phyloP scores from a whole-genome alignment of 2,888 invertebrate genomes.

The Tetramorium bicarinatum region DNA sequence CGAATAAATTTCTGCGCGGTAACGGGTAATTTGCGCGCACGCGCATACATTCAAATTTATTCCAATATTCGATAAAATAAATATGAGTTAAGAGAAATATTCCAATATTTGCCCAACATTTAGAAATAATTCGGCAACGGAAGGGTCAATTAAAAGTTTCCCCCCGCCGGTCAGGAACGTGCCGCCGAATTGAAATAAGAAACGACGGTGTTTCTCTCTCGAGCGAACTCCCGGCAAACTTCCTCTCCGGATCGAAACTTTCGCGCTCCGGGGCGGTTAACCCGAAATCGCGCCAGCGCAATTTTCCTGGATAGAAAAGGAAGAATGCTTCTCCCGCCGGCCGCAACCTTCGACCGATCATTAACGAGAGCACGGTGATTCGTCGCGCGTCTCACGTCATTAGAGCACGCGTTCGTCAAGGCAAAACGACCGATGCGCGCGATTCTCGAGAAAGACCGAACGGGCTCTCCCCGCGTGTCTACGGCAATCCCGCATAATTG shows the following conservation, averaged over 20 bases:
- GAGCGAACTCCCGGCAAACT: constrained; percentile 5
- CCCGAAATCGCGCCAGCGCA: constrained; percentile 27
- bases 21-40: constrained; percentile 23
- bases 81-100: background rate
- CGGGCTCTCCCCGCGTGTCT: background rate
- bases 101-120: constrained; percentile 45
- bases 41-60: constrained; percentile 21
- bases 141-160: constrained; percentile 51
- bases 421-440: constrained; percentile 6
- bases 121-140: constrained; percentile 38
- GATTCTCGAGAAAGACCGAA: constrained; percentile 20
- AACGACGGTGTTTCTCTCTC: constrained; percentile 24
- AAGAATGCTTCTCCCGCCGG: constrained; percentile 17
- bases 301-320: constrained; percentile 16
- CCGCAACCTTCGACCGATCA: background rate
- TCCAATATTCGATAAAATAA: constrained; percentile 2
- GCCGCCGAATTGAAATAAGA: constrained; percentile 46
- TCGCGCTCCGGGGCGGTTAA: constrained; percentile 13
- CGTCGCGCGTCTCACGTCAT: constrained; percentile 28
- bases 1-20: constrained; percentile 23
- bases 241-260: constrained; percentile 30
- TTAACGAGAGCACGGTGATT: constrained; percentile 35
- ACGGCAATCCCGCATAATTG: constrained; percentile 23
- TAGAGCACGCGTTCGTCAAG: constrained; percentile 35
- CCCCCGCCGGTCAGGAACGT: constrained; percentile 20